Evolutionary conservation across 2,888 invertebrate genomes (phyloP).

Genomic region (Drymonia ruficornis): DNA sequence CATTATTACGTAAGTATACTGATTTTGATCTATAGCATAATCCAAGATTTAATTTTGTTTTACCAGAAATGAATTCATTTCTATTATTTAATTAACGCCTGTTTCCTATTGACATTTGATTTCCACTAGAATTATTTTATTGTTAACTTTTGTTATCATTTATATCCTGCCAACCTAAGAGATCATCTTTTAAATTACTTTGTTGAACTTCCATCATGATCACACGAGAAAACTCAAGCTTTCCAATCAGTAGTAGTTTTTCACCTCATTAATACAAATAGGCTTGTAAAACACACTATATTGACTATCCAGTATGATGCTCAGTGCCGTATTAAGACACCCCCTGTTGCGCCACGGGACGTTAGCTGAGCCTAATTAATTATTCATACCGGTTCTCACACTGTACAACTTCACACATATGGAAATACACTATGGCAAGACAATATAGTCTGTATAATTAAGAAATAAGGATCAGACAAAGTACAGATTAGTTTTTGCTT

Average conservation of each 20-base stretch:
- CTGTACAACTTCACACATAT: constrained; percentile 8
- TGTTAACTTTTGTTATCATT: too few species aligned
- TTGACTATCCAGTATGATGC: constrained; percentile 24
- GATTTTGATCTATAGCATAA: too few species aligned
- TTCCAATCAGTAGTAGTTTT: constrained; percentile 30
- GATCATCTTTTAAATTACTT: not conserved
- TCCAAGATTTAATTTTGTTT: too few species aligned
- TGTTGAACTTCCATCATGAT: not conserved
- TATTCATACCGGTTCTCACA: constrained; percentile 4
- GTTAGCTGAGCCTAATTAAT: constrained; percentile 4
- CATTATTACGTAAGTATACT: too few species aligned
- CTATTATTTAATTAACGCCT: too few species aligned
- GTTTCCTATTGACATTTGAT: too few species aligned
- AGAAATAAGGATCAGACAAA: constrained; percentile 1
- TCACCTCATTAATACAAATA: constrained; percentile 42
- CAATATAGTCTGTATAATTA: not conserved
- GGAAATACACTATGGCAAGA: not conserved
- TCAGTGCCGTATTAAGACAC: constrained; percentile 19
- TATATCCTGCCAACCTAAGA: too few species aligned
- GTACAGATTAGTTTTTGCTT: not conserved
- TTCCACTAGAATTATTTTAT: too few species aligned
- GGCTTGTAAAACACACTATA: constrained; percentile 28
- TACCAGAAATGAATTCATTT: too few species aligned
- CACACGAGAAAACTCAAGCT: constrained; percentile 31
- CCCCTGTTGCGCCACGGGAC: constrained; percentile 17